A percentile compares a stretch with the other conserved stretches of the same genome.
These are phyloP conservation scores for Trogon surrucura DNA, from an alignment of 2,113 vertebrate species.

Conservation along the genomic window DNA sequence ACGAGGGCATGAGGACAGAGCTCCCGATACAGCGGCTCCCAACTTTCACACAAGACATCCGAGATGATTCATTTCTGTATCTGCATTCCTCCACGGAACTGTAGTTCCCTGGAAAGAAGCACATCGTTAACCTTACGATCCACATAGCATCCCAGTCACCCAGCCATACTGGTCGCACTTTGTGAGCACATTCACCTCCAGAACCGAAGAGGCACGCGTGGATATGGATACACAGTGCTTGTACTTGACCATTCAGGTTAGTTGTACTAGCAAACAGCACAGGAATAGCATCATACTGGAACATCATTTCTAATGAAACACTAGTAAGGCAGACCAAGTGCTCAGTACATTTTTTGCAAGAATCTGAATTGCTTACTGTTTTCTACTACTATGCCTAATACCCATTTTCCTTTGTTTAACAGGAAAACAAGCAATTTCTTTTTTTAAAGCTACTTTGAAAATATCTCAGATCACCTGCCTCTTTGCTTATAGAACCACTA, in stretches of 20 bases:
- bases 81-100: background rate
- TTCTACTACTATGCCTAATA: background rate
- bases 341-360: background rate
- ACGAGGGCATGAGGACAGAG: background rate
- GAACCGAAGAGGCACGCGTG: background rate
- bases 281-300: background rate
- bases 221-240: background rate
- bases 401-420: background rate
- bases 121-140: background rate
- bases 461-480: background rate
- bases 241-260: background rate
- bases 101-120: background rate
- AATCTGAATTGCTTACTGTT: background rate
- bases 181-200: background rate
- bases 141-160: background rate
- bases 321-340: background rate
- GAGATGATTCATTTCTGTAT: background rate
- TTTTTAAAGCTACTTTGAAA: background rate
- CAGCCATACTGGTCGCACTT: rapidly evolving
- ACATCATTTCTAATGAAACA: background rate
- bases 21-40: background rate
- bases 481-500: background rate
- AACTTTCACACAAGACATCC: background rate
- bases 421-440: background rate
- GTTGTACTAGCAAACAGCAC: background rate